Evolutionary conservation across 2,113 vertebrate genomes (phyloP), one percentile per base, ranked within the genome.

Genomic region (Gnathonemus echidnorhynchus): DNA sequence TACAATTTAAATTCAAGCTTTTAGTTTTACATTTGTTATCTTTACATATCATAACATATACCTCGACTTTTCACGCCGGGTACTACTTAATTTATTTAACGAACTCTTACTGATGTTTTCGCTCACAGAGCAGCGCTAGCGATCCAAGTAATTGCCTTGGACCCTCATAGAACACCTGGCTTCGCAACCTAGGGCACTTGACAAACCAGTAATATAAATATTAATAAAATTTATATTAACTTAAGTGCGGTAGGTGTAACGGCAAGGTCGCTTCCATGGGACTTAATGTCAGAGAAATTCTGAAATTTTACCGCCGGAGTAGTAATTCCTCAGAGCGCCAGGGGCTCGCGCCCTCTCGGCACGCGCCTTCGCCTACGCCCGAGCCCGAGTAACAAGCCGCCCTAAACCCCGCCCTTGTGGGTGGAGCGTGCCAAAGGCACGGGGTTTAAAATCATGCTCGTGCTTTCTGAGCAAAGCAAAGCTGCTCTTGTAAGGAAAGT

Each of bases 401-500:
- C 45, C 39, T 9, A 46, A 48, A 24, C 83, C 42, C 42, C 83
- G 45, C 83, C 83, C 83, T 8, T 10, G 45, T 21, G 45, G 9
- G 39, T 42, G 91, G 13, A 52, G 8, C 4, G 83, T 94, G 94
- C 94, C 94, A 94, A 90, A 35, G 88, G 24, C 83, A 2, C 39
- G 0, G 0, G 87, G 87, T 58, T 89, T 89, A 84, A 70, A 85
- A 83, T 74, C 46, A 24, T 13, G 83, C 62, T 52, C 17, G 3
- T 90, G 45, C 49, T 17, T 42, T 42, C 7, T 45, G 42, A n/a
- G 19, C 66, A 31, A 56, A 50, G 46, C 70, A 80, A 24, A 80
- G 13, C 1, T 53, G 49, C 17, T 35, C 46, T 27, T 31, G 2
- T 3, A 56, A 17, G 86, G 35, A 35, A 42, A 42, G 11, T 35